phyloP scores from a whole-genome alignment of 2,888 invertebrate species.

The Pristionchus maxplancki region DNA sequence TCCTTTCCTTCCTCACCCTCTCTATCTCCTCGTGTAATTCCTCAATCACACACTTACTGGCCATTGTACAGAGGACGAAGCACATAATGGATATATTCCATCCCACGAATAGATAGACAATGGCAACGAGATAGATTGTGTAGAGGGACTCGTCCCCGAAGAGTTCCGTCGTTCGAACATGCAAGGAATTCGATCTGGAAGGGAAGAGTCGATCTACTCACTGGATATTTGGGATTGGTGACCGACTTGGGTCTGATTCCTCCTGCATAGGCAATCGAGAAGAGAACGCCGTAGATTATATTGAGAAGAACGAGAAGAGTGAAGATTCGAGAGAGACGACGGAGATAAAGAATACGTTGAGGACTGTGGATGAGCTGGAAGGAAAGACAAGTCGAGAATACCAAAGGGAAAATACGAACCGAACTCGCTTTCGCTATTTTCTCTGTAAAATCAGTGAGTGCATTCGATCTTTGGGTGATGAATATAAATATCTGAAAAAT shows the following conservation, averaged over 20 bases:
- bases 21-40: constrained; percentile 32
- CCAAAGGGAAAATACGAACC: not conserved
- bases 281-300: not conserved
- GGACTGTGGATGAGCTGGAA: not conserved
- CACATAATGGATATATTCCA: constrained; percentile 42
- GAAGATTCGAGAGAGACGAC: constrained; percentile 24
- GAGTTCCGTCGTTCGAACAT: constrained; percentile 1
- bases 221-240: constrained; percentile 12
- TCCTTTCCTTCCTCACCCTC: not conserved
- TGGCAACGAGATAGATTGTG: constrained; percentile 1
- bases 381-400: not conserved
- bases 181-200: not conserved
- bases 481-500: not conserved
- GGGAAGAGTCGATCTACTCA: not conserved
- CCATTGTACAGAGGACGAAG: constrained; percentile 29
- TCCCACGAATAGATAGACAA: constrained; percentile 32
- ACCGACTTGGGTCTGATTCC: not conserved
- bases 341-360: not conserved
- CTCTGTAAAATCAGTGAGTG: not conserved
- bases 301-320: not conserved
- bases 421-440: not conserved
- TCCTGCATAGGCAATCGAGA: not conserved
- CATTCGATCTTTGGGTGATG: constrained; percentile 8
- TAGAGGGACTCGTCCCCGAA: constrained; percentile 1
- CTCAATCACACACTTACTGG: not conserved